These are phyloP conservation scores for Arge pagana DNA, from an alignment of 2,888 invertebrate genomes.

Conservation along the genomic window DNA sequence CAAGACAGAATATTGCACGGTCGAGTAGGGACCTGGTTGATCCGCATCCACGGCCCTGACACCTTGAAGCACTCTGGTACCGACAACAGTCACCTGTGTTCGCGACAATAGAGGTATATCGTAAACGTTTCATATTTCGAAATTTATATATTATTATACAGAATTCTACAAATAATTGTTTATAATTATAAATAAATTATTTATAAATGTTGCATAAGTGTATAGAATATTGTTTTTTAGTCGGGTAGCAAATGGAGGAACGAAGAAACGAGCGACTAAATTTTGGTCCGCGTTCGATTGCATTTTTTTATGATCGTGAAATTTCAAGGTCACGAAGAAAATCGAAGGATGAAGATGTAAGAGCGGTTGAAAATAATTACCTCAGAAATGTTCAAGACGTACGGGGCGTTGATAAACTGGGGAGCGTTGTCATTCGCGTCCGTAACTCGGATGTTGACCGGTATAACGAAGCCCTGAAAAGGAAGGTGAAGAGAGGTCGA, in stretches of 20 bases:
- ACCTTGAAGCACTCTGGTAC: conserved; percentile 73
- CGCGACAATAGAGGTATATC: background rate
- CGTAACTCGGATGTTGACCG: conserved; percentile 82
- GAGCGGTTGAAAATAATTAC: too few relatives aligned
- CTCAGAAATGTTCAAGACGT: conserved; percentile 82
- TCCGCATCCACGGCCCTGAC: conserved; percentile 82
- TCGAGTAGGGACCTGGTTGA: conserved; percentile 87
- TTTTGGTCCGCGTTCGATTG: too few relatives aligned
- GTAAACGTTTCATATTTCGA: too few relatives aligned
- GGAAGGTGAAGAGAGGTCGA: conserved; percentile 24
- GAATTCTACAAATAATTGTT: background rate
- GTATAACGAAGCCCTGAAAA: conserved; percentile 74
- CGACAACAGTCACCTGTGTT: conserved; percentile 63
- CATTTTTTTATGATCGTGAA: too few relatives aligned
- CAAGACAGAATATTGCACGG: conserved; percentile 81
- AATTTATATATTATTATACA: background rate
- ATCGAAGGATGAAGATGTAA: too few relatives aligned
- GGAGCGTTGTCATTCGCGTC: conserved; percentile 93
- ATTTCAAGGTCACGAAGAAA: too few relatives aligned
- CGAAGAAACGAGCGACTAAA: too few relatives aligned
- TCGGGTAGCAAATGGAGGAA: too few relatives aligned
- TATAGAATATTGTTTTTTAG: too few relatives aligned
- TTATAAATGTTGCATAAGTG: too few relatives aligned
- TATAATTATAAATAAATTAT: conserved; percentile 2
- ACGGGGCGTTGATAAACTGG: conserved; percentile 79